These are phyloP conservation scores for Ectropis grisescens DNA, from an alignment of 1,140 invertebrate species.

Conservation along the genomic window DNA sequence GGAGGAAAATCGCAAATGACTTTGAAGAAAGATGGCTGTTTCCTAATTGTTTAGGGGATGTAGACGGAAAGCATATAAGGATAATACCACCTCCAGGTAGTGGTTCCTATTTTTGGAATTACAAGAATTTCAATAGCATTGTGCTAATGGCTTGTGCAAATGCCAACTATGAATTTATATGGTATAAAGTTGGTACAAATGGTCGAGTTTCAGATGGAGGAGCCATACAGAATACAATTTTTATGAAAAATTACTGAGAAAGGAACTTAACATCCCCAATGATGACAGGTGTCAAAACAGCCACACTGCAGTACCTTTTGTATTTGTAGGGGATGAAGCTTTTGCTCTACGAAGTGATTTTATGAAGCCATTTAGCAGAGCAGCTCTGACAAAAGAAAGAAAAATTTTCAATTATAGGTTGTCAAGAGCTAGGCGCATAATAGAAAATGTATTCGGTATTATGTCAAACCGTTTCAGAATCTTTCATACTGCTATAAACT, in stretches of 20 bases:
- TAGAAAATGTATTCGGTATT: background rate
- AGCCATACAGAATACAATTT: conserved; percentile 11
- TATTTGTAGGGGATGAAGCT: background rate
- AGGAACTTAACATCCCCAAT: conserved; percentile 8
- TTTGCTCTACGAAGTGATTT: background rate
- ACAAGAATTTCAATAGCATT: background rate
- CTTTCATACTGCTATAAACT: background rate
- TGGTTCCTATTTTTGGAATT: background rate
- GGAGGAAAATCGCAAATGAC: background rate
- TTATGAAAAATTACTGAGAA: conserved; percentile 7
- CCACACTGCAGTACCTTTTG: conserved; percentile 3
- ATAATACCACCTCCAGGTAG: background rate
- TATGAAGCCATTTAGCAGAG: background rate
- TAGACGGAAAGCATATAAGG: background rate
- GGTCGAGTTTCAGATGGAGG: background rate
- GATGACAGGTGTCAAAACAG: background rate
- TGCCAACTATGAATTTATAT: background rate
- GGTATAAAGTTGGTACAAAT: background rate
- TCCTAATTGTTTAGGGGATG: background rate
- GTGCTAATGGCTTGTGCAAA: background rate
- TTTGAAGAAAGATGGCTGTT: background rate
- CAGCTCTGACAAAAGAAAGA: background rate
- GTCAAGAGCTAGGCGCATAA: background rate
- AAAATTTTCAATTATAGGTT: background rate
- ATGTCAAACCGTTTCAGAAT: background rate